Conservation (phyloP, 2,797 vertebrate genomes). For the Falco naumanni region DNA sequence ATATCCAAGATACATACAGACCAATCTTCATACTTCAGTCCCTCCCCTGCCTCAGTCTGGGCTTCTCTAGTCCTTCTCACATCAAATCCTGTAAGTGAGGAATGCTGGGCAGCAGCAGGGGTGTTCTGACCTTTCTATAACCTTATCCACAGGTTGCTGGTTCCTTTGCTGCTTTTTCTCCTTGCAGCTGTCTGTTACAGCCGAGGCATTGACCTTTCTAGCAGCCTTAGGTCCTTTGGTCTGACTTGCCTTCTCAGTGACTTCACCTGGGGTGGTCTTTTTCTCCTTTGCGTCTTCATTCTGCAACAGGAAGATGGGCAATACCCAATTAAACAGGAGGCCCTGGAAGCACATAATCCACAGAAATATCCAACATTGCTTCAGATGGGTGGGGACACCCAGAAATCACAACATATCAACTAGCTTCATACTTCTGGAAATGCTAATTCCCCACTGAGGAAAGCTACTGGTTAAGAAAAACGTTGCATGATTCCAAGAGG, state of each 20-base stretch:
- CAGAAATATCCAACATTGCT: neutral
- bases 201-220: neutral
- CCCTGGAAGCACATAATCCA: neutral
- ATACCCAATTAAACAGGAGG: neutral
- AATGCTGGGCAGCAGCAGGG: neutral
- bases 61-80: neutral
- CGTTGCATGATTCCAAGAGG: rapidly evolving
- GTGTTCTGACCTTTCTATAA: slow-evolving; percentile 40
- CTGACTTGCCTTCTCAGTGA: neutral
- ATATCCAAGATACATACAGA: rapidly evolving
- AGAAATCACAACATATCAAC: neutral
- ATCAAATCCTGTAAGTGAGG: neutral
- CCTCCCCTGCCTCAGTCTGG: neutral
- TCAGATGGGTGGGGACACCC: neutral
- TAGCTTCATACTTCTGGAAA: neutral
- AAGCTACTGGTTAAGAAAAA: neutral
- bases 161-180: neutral
- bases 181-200: neutral
- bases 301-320: neutral
- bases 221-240: neutral
- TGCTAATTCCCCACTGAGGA: neutral
- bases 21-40: neutral
- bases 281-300: neutral
- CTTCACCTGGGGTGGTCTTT: too few relatives aligned
- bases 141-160: neutral